These are phyloP conservation scores for Takifugu ocellatus DNA, from an alignment of 2,797 vertebrate genomes.

Conservation along the genomic window DNA sequence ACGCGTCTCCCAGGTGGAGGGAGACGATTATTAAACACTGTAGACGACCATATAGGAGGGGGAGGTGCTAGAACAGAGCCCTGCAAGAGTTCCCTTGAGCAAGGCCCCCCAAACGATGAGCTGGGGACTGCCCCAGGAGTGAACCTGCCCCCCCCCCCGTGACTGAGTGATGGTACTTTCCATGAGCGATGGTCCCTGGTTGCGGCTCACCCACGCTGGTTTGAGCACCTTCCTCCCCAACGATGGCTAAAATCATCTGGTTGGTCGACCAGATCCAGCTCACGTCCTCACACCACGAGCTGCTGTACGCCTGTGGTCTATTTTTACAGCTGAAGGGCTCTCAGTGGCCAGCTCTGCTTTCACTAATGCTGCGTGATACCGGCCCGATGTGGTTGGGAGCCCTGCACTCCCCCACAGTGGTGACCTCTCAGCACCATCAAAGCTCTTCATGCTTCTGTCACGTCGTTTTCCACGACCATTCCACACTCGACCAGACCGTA, in stretches of 20 bases:
- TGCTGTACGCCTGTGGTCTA: constrained; percentile 36
- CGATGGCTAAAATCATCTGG: background rate
- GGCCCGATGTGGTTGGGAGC: constrained; percentile 70
- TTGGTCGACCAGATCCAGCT: background rate
- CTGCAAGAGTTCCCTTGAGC: no score
- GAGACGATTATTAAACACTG: no score
- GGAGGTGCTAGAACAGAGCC: no score
- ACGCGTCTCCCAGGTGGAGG: no score
- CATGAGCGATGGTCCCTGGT: no score
- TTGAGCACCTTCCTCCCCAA: background rate
- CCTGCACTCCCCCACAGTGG: constrained; percentile 58
- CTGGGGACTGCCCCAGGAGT: no score
- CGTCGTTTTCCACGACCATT: constrained; percentile 21
- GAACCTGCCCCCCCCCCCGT: no score
- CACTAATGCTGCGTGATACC: constrained; percentile 69
- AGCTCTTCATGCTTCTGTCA: constrained; percentile 43
- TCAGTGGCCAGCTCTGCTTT: constrained; percentile 65
- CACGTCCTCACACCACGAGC: constrained; percentile 34
- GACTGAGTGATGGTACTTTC: no score
- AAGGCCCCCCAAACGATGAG: no score
- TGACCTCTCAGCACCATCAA: constrained; percentile 51
- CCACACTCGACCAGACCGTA: background rate
- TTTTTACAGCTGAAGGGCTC: constrained; percentile 72
- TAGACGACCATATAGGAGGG: no score
- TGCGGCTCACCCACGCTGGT: background rate